Conservation (phyloP, 92 coral and sea anemone genomes). For the Palythoa grandiflora region DNA sequence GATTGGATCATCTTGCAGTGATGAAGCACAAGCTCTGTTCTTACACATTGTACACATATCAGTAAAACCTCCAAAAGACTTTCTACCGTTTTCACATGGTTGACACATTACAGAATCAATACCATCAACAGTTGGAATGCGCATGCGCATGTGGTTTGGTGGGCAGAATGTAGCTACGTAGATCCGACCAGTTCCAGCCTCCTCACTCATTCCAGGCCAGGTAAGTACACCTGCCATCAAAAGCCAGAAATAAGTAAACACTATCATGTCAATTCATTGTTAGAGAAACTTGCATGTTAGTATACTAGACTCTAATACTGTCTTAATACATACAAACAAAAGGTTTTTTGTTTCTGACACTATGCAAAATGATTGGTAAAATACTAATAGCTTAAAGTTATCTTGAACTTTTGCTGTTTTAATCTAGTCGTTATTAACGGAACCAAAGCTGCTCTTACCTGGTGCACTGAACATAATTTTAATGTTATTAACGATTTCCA, state of each 20-base stretch:
- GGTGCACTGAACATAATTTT: too few species aligned
- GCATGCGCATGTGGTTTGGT: slow-evolving; percentile 71
- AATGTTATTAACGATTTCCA: too few species aligned
- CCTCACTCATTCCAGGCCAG: slow-evolving; percentile 86
- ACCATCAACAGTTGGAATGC: slow-evolving; percentile 60
- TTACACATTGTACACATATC: slow-evolving; percentile 76
- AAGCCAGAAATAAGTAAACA: background rate
- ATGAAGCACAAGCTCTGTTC: slow-evolving; percentile 61
- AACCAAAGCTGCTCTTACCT: too few species aligned
- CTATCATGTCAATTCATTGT: background rate
- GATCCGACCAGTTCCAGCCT: slow-evolving; percentile 89
- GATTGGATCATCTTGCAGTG: slow-evolving; percentile 71
- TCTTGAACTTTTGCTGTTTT: too few species aligned
- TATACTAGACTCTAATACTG: too few species aligned
- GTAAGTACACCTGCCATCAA: slow-evolving; percentile 61
- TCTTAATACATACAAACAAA: too few species aligned
- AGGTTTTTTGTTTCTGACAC: too few species aligned
- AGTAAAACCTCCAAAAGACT: slow-evolving; percentile 89
- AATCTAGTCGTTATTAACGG: too few species aligned
- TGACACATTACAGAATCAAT: slow-evolving; percentile 71
- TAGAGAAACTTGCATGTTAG: too few species aligned
- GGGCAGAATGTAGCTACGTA: slow-evolving; percentile 86
- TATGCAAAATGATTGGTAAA: too few species aligned
- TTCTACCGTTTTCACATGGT: slow-evolving; percentile 79
- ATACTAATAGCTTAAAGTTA: too few species aligned